phyloP scores from a whole-genome alignment of 2,797 vertebrate species.

The Oreonectes daqikongensis region DNA sequence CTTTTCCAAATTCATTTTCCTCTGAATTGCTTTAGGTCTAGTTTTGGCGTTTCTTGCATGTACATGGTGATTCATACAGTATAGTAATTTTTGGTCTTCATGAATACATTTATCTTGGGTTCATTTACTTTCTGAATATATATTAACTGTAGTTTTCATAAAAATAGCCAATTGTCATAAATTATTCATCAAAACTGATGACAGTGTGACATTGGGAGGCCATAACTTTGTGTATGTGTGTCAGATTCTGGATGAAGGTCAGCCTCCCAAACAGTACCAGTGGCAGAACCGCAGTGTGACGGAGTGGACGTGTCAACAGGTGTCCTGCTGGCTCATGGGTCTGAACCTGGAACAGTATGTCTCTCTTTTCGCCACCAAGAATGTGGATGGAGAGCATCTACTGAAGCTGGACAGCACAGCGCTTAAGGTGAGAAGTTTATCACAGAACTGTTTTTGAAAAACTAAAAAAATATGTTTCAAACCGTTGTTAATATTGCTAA shows the following conservation, averaged over 20 bases:
- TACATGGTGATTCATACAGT: background rate
- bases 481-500: background rate
- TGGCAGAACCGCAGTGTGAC: conserved; percentile 81
- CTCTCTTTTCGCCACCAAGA: conserved; percentile 91
- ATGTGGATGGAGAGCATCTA: conserved; percentile 88
- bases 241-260: conserved; percentile 90
- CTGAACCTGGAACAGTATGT: conserved; percentile 90
- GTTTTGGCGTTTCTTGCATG: conserved; percentile 19
- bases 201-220: background rate
- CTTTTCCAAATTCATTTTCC: background rate
- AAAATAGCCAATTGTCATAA: background rate
- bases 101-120: background rate
- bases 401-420: conserved; percentile 86
- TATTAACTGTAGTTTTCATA: conserved; percentile 3
- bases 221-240: conserved; percentile 18
- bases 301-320: conserved; percentile 93
- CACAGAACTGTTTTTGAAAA: background rate
- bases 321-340: conserved; percentile 88
- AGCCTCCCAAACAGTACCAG: conserved; percentile 83
- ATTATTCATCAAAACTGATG: background rate
- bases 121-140: background rate
- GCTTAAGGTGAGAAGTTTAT: conserved; percentile 83
- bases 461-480: background rate
- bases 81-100: background rate
- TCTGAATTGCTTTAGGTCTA: background rate